Conservation (phyloP, 2,113 vertebrate species). For the Ammodytes marinus region DNA sequence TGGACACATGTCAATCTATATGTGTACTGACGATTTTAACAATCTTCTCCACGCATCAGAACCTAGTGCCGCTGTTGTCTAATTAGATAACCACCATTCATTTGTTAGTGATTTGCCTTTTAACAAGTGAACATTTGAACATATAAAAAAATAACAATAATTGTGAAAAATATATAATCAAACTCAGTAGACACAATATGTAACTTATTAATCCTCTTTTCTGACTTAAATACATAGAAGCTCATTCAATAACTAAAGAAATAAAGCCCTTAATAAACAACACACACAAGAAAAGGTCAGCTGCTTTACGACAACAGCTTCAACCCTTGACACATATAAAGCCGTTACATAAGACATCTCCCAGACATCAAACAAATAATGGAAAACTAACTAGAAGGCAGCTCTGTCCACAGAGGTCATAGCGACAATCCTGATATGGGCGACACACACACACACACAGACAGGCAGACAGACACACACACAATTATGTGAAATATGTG, state of each 20-base stretch:
- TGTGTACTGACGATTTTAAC: too few species aligned
- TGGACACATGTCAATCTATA: too few species aligned
- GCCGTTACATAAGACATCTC: not conserved
- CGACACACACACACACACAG: not conserved
- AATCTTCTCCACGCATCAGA: too few species aligned
- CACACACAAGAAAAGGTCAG: constrained; percentile 9
- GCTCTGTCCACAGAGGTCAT: not conserved
- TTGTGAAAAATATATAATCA: too few species aligned
- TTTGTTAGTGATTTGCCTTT: too few species aligned
- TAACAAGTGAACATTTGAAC: too few species aligned
- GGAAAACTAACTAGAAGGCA: not conserved
- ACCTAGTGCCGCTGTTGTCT: too few species aligned
- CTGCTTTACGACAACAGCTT: constrained; percentile 22
- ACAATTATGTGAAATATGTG: constrained; percentile 47
- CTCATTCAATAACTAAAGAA: not conserved
- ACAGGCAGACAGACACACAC: not conserved
- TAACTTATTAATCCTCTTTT: too few species aligned
- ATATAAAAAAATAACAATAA: too few species aligned
- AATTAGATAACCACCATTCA: too few species aligned
- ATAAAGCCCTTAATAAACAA: not conserved
- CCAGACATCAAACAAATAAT: not conserved
- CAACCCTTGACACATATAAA: constrained; percentile 3
- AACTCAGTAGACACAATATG: too few species aligned
- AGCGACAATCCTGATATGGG: not conserved
- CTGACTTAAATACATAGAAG: not conserved